phyloP scores from a whole-genome alignment of 2,888 invertebrate species.

The Sialis fuliginosa region DNA sequence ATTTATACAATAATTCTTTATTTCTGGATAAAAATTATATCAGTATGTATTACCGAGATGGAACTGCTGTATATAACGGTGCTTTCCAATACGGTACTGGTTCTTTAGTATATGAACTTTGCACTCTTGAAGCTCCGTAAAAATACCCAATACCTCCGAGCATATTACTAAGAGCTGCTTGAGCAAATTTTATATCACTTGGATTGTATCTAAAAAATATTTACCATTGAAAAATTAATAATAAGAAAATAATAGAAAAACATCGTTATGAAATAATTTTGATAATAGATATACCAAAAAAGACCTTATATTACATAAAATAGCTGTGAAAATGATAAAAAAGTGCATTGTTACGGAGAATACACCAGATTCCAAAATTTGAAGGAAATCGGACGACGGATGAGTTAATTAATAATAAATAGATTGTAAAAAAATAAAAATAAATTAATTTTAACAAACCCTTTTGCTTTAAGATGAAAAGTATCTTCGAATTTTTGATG shows the following conservation, averaged over 20 bases:
- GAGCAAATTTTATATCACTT: constrained; percentile 55
- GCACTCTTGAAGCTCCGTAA: constrained; percentile 78
- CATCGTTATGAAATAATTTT: background rate
- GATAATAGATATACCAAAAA: background rate
- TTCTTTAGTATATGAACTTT: constrained; percentile 57
- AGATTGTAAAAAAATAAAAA: background rate
- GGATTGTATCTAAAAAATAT: constrained; percentile 13
- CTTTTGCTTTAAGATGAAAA: constrained; percentile 58
- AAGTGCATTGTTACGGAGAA: too few relatives aligned
- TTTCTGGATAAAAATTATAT: background rate
- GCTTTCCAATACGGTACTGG: constrained; percentile 92
- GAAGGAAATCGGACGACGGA: too few relatives aligned
- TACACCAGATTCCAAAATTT: too few relatives aligned
- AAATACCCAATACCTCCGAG: constrained; percentile 95
- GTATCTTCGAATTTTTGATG: constrained; percentile 61
- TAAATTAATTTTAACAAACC: constrained; percentile 25
- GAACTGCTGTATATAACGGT: constrained; percentile 81
- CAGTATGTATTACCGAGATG: constrained; percentile 33
- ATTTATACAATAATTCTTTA: background rate
- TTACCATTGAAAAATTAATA: background rate
- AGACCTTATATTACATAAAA: too few relatives aligned
- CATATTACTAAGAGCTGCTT: constrained; percentile 82
- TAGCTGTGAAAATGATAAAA: too few relatives aligned
- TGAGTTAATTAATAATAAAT: too few relatives aligned
- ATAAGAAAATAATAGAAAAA: background rate